Evolutionary conservation across 2,113 vertebrate species (phyloP).

Genomic region (Jacana jacana): DNA sequence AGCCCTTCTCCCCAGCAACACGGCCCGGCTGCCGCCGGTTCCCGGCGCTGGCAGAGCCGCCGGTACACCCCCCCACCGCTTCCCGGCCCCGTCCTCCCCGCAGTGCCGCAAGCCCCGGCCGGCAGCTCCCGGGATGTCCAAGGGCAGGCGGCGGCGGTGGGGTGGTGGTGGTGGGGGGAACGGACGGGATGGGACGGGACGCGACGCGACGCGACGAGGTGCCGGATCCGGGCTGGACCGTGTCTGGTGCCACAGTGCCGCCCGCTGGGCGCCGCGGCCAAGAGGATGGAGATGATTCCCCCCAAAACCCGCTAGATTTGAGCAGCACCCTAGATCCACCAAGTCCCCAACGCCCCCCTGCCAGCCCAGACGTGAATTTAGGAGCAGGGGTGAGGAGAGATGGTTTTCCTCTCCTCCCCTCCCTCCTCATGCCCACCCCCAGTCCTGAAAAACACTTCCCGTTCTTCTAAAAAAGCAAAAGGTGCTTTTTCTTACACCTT

Average conservation of each 20-base stretch:
- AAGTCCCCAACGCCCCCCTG: background rate
- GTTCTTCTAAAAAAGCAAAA: background rate
- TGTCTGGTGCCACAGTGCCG: constrained; percentile 52
- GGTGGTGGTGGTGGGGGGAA: background rate
- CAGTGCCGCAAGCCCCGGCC: background rate
- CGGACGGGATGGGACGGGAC: background rate
- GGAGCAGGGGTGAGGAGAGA: background rate
- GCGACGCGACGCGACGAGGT: background rate
- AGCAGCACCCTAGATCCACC: background rate
- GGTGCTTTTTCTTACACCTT: background rate
- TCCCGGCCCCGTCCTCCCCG: background rate
- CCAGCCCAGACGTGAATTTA: background rate
- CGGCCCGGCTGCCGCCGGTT: constrained; percentile 26
- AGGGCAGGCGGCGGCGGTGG: background rate
- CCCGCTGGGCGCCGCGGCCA: constrained; percentile 24
- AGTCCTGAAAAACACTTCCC: background rate
- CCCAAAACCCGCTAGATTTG: background rate
- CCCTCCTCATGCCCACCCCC: background rate
- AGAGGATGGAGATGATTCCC: background rate
- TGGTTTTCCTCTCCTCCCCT: background rate
- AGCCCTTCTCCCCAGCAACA: constrained; percentile 67
- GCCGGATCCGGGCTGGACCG: background rate
- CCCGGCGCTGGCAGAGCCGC: background rate
- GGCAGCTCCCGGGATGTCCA: background rate
- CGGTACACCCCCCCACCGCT: background rate